Base-by-base conservation (phyloP, 23 tunicate genomes). In the Oikopleura vanhoeffeni region DNA sequence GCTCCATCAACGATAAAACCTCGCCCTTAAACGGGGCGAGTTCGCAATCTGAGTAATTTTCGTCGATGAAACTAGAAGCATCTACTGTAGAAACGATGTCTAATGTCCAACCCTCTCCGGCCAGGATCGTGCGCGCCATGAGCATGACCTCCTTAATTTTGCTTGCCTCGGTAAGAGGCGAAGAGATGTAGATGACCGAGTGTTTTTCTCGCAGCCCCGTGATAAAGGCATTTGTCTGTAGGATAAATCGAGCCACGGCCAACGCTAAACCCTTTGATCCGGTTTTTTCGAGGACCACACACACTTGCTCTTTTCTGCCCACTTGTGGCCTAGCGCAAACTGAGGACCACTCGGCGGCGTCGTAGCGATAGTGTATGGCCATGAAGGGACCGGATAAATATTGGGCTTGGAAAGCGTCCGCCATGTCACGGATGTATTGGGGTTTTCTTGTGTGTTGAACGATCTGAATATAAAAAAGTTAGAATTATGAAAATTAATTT, bases 361-460 rank as follows among this genome's bases (percentile, higher is more conserved):
- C 79, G 38, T 71, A 71, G 27, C 79, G 27, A 38, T 71, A 71
- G 32, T 71, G 79, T 2, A 71, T 24, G 36, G 79, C 79, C 27
- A 71, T 30, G 79, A 18, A 71, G 27, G 79, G 79, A 2, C 79
- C 79, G 35, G 27, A 2, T 18, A 71, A 30, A 13, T 71, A 30
- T 71, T 71, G 34, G 34, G 27, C 79, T 38, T 13, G 27, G 79
- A 71, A 71, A 3, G 36, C 36, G 32, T 18, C 35, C 4, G 79
- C 35, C 34, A 71, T 71, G 2, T 71, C 34, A 2, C 79, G 79
- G 35, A 71, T 71, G 79, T 71, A 71, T 30, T 71, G 34, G 3
- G 79, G 79, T 30, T 71, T 71, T 71, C 79, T 33, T 18, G 79
- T 71, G 79, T 71, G 79, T 71, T 71, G 79, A 2, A 71, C 79